Percentiles rank a stretch among this genome's conserved stretches.
Evolutionary conservation across 2,888 invertebrate species (phyloP).

Genomic region (Neelides folsomi): DNA sequence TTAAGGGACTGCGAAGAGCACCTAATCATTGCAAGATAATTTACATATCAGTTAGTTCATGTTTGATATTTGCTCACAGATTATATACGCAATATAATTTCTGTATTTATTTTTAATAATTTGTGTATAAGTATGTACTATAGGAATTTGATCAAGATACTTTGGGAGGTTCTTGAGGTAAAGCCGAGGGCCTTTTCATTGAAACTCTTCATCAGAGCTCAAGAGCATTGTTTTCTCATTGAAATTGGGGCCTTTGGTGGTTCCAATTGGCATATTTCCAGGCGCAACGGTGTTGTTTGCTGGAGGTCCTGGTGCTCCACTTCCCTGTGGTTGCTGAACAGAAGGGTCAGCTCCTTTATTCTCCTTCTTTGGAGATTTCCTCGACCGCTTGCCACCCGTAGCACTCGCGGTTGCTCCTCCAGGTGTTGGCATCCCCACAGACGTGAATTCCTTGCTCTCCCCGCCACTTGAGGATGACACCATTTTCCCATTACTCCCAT

Average conservation of each 20-base stretch:
- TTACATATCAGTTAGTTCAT: no score
- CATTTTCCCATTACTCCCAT: neutral
- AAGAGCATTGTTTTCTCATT: conserved; percentile 92
- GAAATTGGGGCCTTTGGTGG: conserved; percentile 47
- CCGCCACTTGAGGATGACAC: conserved; percentile 5
- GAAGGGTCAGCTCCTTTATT: conserved; percentile 1
- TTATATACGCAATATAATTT: no score
- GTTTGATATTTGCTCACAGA: no score
- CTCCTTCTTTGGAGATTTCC: conserved; percentile 1
- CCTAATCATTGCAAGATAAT: no score
- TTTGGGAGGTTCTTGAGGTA: no score
- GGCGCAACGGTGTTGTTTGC: neutral
- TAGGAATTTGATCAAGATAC: no score
- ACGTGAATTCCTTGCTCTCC: conserved; percentile 5
- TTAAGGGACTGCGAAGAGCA: no score
- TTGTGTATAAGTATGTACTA: no score
- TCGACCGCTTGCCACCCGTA: conserved; percentile 7
- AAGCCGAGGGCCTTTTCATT: conserved; percentile 44
- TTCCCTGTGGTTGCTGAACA: neutral
- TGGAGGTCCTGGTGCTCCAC: neutral
- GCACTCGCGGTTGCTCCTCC: conserved; percentile 6
- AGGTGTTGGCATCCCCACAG: conserved; percentile 10
- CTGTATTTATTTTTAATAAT: no score
- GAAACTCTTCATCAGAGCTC: conserved; percentile 90
- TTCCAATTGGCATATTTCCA: conserved; percentile 9